phyloP scores from a whole-genome alignment of 2,113 vertebrate genomes.

The Cygnus buccinator region DNA sequence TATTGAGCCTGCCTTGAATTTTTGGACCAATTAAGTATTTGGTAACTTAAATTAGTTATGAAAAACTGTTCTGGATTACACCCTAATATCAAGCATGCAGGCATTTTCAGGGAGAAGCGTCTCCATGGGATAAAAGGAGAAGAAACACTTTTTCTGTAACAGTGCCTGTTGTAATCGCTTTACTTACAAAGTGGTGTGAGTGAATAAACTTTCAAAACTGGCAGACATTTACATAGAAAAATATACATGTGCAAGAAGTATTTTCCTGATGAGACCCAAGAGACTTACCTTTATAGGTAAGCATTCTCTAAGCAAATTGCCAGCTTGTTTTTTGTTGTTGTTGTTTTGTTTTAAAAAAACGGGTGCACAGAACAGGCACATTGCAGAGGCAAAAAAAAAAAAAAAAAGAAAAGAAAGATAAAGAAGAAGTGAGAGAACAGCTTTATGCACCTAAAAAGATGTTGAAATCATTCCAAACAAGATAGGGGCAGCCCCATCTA shows the following conservation, averaged over 20 bases:
- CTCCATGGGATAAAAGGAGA: background rate
- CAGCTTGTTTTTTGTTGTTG: background rate
- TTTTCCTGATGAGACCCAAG: background rate
- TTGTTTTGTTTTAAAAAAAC: background rate
- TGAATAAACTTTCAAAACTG: constrained; percentile 10
- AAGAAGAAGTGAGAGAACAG: background rate
- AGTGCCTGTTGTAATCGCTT: background rate
- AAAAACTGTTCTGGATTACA: background rate
- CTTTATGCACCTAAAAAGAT: constrained; percentile 24
- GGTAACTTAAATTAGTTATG: background rate
- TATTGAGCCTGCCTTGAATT: background rate
- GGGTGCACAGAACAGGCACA: background rate
- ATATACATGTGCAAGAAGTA: background rate
- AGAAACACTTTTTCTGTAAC: background rate
- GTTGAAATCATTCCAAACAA: constrained; percentile 29
- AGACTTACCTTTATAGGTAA: background rate
- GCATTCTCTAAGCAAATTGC: constrained; percentile 11
- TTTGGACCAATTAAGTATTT: background rate
- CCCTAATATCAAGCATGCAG: background rate
- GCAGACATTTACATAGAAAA: background rate
- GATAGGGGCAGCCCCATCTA: constrained; percentile 40
- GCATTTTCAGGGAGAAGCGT: background rate
- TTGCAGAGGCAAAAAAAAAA: background rate
- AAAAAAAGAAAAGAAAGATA: background rate
- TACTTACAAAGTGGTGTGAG: background rate